Percentiles rank a stretch among this genome's conserved stretches.
These are phyloP conservation scores for Sebastes melanostomus DNA, from an alignment of 2,797 vertebrate genomes.

Conservation along the genomic window DNA sequence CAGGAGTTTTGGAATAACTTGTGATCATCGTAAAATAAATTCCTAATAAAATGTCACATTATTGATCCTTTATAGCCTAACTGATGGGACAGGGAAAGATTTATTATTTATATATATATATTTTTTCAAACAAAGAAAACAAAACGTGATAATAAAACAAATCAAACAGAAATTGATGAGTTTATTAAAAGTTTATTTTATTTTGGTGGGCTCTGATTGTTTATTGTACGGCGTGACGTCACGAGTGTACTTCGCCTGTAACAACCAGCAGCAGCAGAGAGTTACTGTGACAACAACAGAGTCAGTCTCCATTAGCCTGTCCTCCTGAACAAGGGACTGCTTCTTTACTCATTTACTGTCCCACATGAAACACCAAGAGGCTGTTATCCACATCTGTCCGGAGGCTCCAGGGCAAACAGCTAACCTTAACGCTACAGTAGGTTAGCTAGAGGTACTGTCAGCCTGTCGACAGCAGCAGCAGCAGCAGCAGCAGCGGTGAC, in stretches of 20 bases:
- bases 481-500: not conserved
- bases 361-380: not conserved
- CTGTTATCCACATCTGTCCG: not conserved
- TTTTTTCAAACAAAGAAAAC: not conserved
- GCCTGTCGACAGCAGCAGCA: conserved; percentile 7
- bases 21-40: too few species aligned
- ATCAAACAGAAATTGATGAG: not conserved
- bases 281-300: conserved; percentile 28
- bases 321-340: not conserved
- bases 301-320: conserved; percentile 27
- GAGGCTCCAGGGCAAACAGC: not conserved
- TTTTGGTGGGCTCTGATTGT: not conserved
- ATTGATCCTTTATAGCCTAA: too few species aligned
- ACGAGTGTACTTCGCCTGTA: conserved; percentile 48
- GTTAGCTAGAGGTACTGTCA: not conserved
- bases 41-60: too few species aligned
- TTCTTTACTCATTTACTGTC: not conserved
- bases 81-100: too few species aligned
- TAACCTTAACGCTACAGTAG: not conserved
- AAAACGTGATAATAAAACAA: too few species aligned
- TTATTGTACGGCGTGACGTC: conserved; percentile 68
- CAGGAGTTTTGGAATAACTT: too few species aligned
- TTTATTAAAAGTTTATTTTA: not conserved
- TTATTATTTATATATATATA: too few species aligned
- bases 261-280: conserved; percentile 1